Conservation (phyloP, 2,888 invertebrate species). For the Sepioteuthis lessoniana region DNA sequence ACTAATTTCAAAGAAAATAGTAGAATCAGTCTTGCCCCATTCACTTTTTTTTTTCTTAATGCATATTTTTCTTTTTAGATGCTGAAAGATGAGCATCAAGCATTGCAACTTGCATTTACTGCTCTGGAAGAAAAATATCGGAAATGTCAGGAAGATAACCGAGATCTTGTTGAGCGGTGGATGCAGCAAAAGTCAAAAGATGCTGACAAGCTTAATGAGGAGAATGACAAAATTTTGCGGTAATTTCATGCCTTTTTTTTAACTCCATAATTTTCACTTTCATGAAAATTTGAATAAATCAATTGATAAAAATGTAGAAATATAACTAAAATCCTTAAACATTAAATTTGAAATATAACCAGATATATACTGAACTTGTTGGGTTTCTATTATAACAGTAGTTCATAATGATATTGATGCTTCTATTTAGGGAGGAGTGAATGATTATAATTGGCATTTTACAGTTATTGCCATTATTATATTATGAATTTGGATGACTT, state of each 20-base stretch:
- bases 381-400: no score
- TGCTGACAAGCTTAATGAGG: constrained; percentile 96
- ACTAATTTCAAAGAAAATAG: not conserved
- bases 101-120: constrained; percentile 91
- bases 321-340: not conserved
- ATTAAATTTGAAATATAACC: no score
- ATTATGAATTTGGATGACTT: no score
- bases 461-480: no score
- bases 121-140: constrained; percentile 91
- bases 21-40: not conserved
- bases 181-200: constrained; percentile 93
- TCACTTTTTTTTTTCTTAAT: not conserved
- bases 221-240: constrained; percentile 83
- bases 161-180: constrained; percentile 79
- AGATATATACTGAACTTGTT: no score
- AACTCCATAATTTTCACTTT: not conserved
- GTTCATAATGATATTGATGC: no score
- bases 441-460: no score
- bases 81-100: constrained; percentile 94
- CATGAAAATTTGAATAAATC: no score
- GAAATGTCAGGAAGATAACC: constrained; percentile 77
- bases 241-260: constrained; percentile 50
- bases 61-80: constrained; percentile 77
- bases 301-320: not conserved
- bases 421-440: no score